Evolutionary conservation across 2,113 vertebrate species (phyloP), one percentile per base, ranked within the genome.

Genomic region (Cyprinodon brontotheroides): DNA sequence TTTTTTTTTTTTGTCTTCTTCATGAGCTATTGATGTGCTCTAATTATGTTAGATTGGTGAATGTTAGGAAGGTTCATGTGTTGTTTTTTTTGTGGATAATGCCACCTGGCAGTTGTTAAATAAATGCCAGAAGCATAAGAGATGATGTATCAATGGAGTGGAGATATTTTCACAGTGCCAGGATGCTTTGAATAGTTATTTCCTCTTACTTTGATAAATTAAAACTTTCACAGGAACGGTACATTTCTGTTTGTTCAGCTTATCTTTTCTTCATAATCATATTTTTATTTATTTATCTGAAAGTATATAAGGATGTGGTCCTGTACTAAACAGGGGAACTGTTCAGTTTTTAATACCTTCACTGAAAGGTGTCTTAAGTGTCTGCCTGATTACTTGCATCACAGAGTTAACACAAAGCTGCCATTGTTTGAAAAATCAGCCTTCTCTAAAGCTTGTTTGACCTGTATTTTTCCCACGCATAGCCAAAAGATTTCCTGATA

Each of bases 401-500:
- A 87, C 47, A 78, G 72, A 73, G 61, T 12, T 72, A 77, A 75
- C 66, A 89, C 60, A 89, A 85, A 86, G 65, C 77, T 12, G 73
- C 69, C 79, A 83, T 86, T 87, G 89, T 89, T 88, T 61, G 40
- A 66, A 62, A 45, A 50, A 61, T 77, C 66, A 48, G 72, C 77
- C 43, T 80, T 68, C 82, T 85, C 74, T 63, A 17, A 65, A 81
- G 50, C 69, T 78, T 74, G 36, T 80, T 80, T 88, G 82, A 80
- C 78, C n/a, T 0, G 37, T 60, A 10, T 47, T 13, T 77, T 47
- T 62, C 63, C 61, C 43, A 38, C n/a, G 48, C 37, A 29, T 48
- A 11, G 82, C 80, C 85, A 87, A 63, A 70, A 82, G 79, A 85
- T 83, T 79, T 79, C 70, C 71, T 50, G 80, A 90, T 89, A 81